phyloP scores from a whole-genome alignment of 2,113 vertebrate species.

The Xenopus tropicalis region UCB_Xtro_10.0 CM004444.2:38067001-38067500 shows the following conservation, averaged over 20 bases:
- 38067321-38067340: too few species aligned
- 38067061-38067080: slow-evolving; percentile 44
- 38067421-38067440: too few species aligned
- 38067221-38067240: slow-evolving; percentile 28
- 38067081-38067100: slow-evolving; percentile 44
- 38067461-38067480: too few species aligned
- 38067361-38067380: too few species aligned
- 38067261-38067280: slow-evolving; percentile 5
- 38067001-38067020: slow-evolving; percentile 39
- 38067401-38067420: too few species aligned
- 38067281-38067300: slow-evolving; percentile 34
- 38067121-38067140: slow-evolving; percentile 44
- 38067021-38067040: slow-evolving; percentile 45
- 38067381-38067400: too few species aligned
- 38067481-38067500: too few species aligned
- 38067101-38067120: slow-evolving; percentile 44
- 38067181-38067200: slow-evolving; percentile 36
- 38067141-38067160: slow-evolving; percentile 36
- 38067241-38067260: background rate
- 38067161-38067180: slow-evolving; percentile 36
- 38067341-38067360: too few species aligned
- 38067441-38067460: too few species aligned
- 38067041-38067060: slow-evolving; percentile 45
- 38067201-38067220: slow-evolving; percentile 43
- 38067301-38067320: background rate